Base-by-base conservation (phyloP, 2,888 invertebrate genomes). In the Cacoxenus indagator region DNA sequence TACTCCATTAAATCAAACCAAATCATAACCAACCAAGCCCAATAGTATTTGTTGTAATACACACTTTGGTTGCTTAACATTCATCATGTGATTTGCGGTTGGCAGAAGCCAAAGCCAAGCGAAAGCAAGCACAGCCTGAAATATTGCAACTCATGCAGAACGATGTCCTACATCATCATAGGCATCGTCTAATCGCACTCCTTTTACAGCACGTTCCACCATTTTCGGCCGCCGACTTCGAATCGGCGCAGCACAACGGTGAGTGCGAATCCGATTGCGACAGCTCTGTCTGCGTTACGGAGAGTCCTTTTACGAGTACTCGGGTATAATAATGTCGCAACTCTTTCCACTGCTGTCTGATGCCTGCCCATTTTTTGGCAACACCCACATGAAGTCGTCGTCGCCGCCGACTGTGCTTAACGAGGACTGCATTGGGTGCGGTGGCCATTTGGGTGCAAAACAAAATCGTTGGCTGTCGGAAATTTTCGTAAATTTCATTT, bases 401-500 rank as follows among this genome's bases (percentile, higher is more conserved):
- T 48, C 14, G 4, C 29, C 26, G 14, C 43, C 45, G 6, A 17
- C 17, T 19, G 22, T n/a, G 17, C 22, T 51, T 9, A 22, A 19
- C 51, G 51, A 22, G 9, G 51, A 22, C 22, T 9, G 26, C n/a
- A n/a, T n/a, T n/a, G n/a, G n/a, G n/a, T n/a, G n/a, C n/a, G 19
- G 8, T 57, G 54, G 64, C 19, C 51, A 70, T 54, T 75, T 68
- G 72, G 68, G 72, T 73, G n/a, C 0, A 37, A 68, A 51, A 65
- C 31, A 67, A 70, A 66, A 70, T 67, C 22, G 31, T 27, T 57
- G 64, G 43, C 57, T 66, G 46, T 43, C 71, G 69, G 19, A 67
- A 74, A 74, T 76, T 79, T 81, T 82, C 79, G 81, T 77, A 83
- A 80, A 80, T 74, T 80, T 80, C 80, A 83, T 80, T 80, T 78